phyloP scores from a whole-genome alignment of 1,140 invertebrate genomes.

The Drosophila ercepeae region DNA sequence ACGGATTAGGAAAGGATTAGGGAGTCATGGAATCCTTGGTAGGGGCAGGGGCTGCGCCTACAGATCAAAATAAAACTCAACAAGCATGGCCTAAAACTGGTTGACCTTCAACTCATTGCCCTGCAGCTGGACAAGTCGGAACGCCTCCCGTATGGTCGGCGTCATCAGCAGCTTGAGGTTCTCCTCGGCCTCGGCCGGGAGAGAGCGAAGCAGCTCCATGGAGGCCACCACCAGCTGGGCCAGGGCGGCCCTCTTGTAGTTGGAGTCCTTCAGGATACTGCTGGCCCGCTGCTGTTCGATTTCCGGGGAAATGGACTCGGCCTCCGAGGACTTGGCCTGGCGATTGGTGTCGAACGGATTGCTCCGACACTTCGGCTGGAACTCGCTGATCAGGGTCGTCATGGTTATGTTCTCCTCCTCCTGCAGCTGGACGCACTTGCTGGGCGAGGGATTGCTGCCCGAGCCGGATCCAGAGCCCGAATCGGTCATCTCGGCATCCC shows the following conservation, averaged over 20 bases:
- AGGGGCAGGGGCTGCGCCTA: constrained; percentile 69
- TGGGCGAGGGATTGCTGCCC: constrained; percentile 57
- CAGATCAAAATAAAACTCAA: constrained; percentile 84
- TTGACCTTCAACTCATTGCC: constrained; percentile 83
- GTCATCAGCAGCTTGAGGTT: constrained; percentile 81
- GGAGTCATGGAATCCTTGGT: constrained; percentile 22
- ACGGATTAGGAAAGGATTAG: neutral
- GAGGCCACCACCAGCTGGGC: constrained; percentile 82
- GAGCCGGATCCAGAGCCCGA: constrained; percentile 26
- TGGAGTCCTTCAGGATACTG: constrained; percentile 90
- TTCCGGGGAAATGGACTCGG: constrained; percentile 88
- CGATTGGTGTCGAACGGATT: constrained; percentile 85
- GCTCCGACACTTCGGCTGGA: constrained; percentile 85
- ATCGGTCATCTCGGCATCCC: constrained; percentile 10
- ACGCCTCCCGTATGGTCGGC: constrained; percentile 82
- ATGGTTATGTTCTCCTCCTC: constrained; percentile 83
- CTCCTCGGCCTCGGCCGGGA: constrained; percentile 78
- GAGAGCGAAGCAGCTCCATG: constrained; percentile 77
- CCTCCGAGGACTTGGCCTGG: constrained; percentile 84
- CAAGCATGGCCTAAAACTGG: constrained; percentile 83
- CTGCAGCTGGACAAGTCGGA: constrained; percentile 82
- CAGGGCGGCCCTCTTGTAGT: constrained; percentile 78
- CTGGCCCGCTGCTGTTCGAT: constrained; percentile 90
- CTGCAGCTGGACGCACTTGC: constrained; percentile 66
- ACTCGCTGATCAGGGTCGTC: constrained; percentile 84